These are phyloP conservation scores for Drosophila azteca DNA, from an alignment of 1,140 invertebrate genomes.

Conservation along the genomic window DNA sequence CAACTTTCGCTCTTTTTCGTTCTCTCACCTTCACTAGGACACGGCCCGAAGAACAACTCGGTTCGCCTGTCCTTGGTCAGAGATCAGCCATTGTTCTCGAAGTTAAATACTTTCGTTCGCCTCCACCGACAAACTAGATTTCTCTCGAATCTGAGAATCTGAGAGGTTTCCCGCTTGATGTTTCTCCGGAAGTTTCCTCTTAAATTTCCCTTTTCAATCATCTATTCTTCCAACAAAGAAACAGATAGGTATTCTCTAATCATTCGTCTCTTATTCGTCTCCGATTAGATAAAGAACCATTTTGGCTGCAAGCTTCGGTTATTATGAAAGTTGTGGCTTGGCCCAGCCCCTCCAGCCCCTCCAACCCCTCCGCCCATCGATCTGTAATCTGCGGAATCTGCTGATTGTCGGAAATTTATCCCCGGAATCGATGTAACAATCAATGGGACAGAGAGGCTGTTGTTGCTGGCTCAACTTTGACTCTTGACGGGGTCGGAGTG, in stretches of 20 bases:
- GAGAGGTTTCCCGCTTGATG: no score
- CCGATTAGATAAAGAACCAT: conserved; percentile 35
- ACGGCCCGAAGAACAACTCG: no score
- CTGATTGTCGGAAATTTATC: conserved; percentile 40
- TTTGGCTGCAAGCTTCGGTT: not conserved
- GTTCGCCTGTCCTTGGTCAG: no score
- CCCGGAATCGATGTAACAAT: conserved; percentile 46
- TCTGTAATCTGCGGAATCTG: conserved; percentile 2
- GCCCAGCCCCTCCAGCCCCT: conserved; percentile 5
- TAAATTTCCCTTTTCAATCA: conserved; percentile 2
- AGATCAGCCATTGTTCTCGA: no score
- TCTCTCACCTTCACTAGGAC: no score
- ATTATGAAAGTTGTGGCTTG: conserved; percentile 29
- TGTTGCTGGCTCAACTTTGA: conserved; percentile 49
- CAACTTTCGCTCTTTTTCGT: no score
- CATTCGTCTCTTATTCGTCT: no score
- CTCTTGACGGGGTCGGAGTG: conserved; percentile 24
- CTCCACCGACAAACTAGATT: not conserved
- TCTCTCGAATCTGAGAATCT: no score
- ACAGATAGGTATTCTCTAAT: no score
- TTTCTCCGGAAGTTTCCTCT: not conserved
- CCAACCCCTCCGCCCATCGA: not conserved
- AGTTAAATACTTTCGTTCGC: no score
- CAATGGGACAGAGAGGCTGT: conserved; percentile 13
- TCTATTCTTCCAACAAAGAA: not conserved